Evolutionary conservation across 1,140 invertebrate species (phyloP).

Genomic region (Trichoplusia ni): DNA sequence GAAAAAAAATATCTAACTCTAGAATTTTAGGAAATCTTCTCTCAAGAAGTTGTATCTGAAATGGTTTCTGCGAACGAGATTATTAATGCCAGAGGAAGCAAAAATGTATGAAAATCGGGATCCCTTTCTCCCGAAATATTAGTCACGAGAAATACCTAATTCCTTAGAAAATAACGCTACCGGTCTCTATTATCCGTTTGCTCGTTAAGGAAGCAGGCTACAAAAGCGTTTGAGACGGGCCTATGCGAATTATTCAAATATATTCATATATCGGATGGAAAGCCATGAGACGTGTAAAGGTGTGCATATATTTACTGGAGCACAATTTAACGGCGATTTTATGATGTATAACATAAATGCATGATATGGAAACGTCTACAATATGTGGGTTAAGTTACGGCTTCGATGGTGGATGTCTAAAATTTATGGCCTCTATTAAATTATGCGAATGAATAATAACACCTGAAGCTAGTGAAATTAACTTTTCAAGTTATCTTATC

Average conservation of each 20-base stretch:
- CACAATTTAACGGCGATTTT: conserved; percentile 14
- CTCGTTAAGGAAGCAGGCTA: conserved; percentile 34
- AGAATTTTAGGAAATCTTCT: too few relatives aligned
- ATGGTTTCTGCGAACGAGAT: not conserved
- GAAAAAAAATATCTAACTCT: too few relatives aligned
- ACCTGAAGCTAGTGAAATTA: too few relatives aligned
- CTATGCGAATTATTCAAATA: conserved; percentile 52
- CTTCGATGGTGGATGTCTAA: not conserved
- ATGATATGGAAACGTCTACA: not conserved
- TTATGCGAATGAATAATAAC: too few relatives aligned
- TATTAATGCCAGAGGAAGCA: not conserved
- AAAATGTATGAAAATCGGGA: conserved; percentile 1
- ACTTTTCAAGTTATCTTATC: too few relatives aligned
- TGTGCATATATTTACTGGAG: conserved; percentile 37
- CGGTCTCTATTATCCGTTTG: conserved; percentile 26
- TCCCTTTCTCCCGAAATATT: not conserved
- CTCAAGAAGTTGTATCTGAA: too few relatives aligned
- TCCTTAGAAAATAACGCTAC: conserved; percentile 30
- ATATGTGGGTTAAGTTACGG: too few relatives aligned
- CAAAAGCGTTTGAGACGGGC: conserved; percentile 40
- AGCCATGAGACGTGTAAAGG: conserved; percentile 40
- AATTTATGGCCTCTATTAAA: too few relatives aligned
- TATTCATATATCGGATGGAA: conserved; percentile 48
- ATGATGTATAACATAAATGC: not conserved
- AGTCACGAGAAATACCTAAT: conserved; percentile 14